Base-by-base conservation (phyloP, 1,140 invertebrate genomes). In the Euwallacea fornicatus region DNA sequence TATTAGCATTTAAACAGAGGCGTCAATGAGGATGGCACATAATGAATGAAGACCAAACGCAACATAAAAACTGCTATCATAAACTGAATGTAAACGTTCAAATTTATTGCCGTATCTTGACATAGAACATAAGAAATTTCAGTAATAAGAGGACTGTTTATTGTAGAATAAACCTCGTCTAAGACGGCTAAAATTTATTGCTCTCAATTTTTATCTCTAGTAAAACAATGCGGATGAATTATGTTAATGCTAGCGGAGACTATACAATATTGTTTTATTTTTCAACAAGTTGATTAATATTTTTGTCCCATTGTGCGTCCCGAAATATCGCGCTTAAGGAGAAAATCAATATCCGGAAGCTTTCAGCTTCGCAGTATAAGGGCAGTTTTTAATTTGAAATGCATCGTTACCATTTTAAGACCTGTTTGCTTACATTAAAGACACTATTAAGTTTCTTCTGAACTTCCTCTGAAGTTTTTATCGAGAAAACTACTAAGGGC, bases 121-220 rank as follows among this genome's bases (percentile, higher is more conserved):
- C 66, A 68, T 46, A 60, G 43, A 60, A 68, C 55, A 68, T 68
- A 60, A 60, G 66, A 68, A 46, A 59, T 68, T 68, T 68, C 54
- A 68, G 66, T 68, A 68, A 68, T 68, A 68, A 68, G 64, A 47
- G 42, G 58, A 59, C 55, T 68, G 58, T 68, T 68, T 68, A 46
- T 68, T 68, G 66, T 68, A 33, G 55, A 42, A 68, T 68, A 68
- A 68, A 68, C 54, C 55, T 33, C 13, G 55, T 68, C 66, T 68
- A 60, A 42, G 58, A 68, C 44, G 66, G 21, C 33, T 68, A 9
- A 47, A 59, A 68, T 68, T 68, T 68, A 68, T 68, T 59, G 13
- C 66, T 7, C 9, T 44, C 42, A 68, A 66, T 66, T 59, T 68
- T 68, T 68, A 68, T 68, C 66, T 68, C 43, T 68, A 47, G 66